phyloP scores from a whole-genome alignment of 2,888 invertebrate genomes.

The Campoplex nolae region DNA sequence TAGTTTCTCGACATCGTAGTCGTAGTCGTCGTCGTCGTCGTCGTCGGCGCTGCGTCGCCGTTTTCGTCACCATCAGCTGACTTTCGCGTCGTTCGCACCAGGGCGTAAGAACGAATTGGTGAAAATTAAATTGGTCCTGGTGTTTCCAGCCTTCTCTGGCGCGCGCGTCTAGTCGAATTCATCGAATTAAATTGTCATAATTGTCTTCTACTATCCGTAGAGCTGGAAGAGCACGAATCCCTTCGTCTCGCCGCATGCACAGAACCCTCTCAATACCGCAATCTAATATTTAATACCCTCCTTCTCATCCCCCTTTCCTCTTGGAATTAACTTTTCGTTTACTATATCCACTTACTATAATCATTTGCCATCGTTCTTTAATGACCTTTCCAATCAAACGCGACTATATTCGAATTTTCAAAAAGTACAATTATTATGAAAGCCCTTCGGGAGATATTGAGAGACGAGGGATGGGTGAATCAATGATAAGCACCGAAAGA shows the following conservation, averaged over 20 bases:
- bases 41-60: constrained; percentile 27
- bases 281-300: constrained; percentile 49
- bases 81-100: constrained; percentile 16
- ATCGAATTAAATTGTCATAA: constrained; percentile 63
- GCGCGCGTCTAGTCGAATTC: constrained; percentile 48
- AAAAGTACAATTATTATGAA: constrained; percentile 8
- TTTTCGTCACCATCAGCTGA: constrained; percentile 15
- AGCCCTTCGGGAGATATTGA: background rate
- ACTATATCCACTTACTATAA: constrained; percentile 22
- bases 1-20: constrained; percentile 46
- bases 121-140: constrained; percentile 60
- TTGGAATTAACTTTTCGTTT: constrained; percentile 46
- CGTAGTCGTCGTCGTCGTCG: constrained; percentile 27
- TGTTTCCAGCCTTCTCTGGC: constrained; percentile 23
- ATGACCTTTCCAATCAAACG: constrained; percentile 32
- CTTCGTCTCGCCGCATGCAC: background rate
- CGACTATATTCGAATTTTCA: constrained; percentile 6
- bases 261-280: constrained; percentile 15
- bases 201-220: constrained; percentile 50
- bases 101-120: constrained; percentile 57
- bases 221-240: background rate
- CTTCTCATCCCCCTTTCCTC: background rate
- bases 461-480: background rate
- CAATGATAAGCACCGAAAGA: background rate
- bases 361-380: constrained; percentile 40